A percentile compares a stretch with the other conserved stretches of the same genome.
Evolutionary conservation across 2,797 vertebrate genomes (phyloP).

Genomic region (Cryptoprocta ferox): DNA sequence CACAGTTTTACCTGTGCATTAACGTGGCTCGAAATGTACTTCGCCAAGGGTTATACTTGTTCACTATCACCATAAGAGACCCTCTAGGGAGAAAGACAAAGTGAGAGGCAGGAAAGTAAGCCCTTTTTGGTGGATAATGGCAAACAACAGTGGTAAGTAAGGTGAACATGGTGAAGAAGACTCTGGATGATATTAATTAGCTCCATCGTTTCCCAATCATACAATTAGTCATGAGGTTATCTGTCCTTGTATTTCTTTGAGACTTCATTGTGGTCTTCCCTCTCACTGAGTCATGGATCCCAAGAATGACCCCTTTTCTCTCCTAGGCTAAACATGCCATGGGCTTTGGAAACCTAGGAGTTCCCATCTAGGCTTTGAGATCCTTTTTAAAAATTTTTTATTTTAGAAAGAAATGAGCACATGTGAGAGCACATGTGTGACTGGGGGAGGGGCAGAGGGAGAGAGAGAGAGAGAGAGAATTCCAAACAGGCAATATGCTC

Average conservation of each 20-base stretch:
- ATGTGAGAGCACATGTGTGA: no score
- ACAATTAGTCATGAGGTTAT: neutral
- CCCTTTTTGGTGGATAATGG: neutral
- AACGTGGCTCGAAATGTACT: neutral
- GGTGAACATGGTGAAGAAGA: neutral
- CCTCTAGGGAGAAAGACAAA: neutral
- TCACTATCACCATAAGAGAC: neutral
- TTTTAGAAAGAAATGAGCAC: no score
- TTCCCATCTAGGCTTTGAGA: neutral
- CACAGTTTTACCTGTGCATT: neutral
- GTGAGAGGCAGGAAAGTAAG: neutral
- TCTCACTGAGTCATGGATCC: neutral
- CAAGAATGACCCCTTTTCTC: neutral
- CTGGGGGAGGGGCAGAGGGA: no score
- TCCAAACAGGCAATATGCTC: no score
- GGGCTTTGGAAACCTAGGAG: neutral
- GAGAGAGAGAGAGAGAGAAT: no score
- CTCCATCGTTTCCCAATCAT: neutral
- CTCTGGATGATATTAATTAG: neutral
- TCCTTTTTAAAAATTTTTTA: neutral
- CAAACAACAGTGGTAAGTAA: neutral
- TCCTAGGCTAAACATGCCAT: constrained; percentile 1
- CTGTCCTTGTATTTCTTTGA: neutral
- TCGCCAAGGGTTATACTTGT: neutral
- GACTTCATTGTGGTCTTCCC: neutral